Base-by-base conservation (phyloP, 1,140 invertebrate genomes). In the Cotesia typhae region DNA sequence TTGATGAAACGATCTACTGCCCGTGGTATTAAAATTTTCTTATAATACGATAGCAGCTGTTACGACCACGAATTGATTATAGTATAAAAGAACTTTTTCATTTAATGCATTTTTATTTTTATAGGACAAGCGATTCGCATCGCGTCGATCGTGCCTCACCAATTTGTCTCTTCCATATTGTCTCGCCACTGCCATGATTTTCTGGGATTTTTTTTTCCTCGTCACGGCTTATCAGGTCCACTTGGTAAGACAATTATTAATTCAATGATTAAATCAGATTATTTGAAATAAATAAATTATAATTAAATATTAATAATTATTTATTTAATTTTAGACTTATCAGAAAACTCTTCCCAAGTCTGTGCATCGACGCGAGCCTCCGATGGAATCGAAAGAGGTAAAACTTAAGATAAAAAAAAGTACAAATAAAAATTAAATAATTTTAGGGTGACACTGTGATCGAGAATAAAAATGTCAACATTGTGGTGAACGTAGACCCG, bases 391-490 rank as follows among this genome's bases (percentile, higher is more conserved):
- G 1, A 28, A 28, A 20, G 28, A 37, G 35, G 12, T 28, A 67
- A 67, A 41, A 47, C 28, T 28, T 28, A 2, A 28, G 28, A 28
- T 28, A 1, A 41, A 17, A 3, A 3, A 47, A 66, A 41, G 12
- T 37, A 38, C 28, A 9, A 66, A 38, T 41, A 28, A 28, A 28
- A 28, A 28, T 28, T 28, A 2, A 28, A 28, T 28, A 28, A 61
- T 78, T 74, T 35, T 47, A 79, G 78, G 7, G 14, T 51, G 60
- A 70, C 4, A 73, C 74, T 2, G 6, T 77, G 3, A 72, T 79
- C 0, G 20, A 77, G n/a, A 81, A 81, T 38, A 80, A 80, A 63
- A 80, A 80, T 28, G 72, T 79, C 4, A 81, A 81, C 10, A 65
- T 81, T 14, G 67, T 80, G 9, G 75, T 81, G 9, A 80, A 79